Conservation (phyloP, 2,113 vertebrate species). For the Myiopsitta monachus region DNA sequence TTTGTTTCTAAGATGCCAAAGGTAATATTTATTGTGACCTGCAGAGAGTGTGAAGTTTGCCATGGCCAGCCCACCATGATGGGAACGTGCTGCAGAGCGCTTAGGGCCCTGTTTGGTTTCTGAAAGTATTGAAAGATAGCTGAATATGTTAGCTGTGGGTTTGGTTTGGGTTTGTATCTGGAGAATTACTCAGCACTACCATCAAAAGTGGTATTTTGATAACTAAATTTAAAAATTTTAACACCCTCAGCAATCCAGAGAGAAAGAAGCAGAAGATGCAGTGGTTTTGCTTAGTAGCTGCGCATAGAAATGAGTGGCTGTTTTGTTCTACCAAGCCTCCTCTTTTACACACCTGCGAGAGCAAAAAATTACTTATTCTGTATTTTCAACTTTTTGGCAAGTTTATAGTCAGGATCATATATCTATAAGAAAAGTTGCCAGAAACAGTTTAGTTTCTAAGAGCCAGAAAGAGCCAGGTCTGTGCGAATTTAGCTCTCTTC, state of each 20-base stretch:
- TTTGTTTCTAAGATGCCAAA: not conserved
- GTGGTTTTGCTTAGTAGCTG: not conserved
- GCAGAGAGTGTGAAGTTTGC: not conserved
- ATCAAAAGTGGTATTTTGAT: not conserved
- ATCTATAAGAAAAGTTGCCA: not conserved
- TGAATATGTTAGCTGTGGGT: not conserved
- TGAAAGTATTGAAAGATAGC: not conserved
- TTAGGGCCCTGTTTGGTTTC: not conserved
- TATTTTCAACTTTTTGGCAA: not conserved
- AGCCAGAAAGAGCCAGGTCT: not conserved
- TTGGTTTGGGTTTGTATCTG: not conserved
- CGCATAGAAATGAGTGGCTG: not conserved
- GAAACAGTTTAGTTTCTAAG: not conserved
- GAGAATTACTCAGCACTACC: not conserved
- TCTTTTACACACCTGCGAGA: rapidly evolving
- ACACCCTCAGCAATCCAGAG: not conserved
- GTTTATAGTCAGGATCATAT: not conserved
- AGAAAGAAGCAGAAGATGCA: not conserved
- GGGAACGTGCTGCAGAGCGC: not conserved
- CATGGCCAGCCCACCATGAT: rapidly evolving
- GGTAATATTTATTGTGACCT: not conserved
- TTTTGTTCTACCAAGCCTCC: not conserved
- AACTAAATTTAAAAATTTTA: not conserved
- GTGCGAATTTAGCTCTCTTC: not conserved
- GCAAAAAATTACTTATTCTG: not conserved